Conservation (phyloP, 2,797 vertebrate genomes). For the Ctenopoma multispine region DNA sequence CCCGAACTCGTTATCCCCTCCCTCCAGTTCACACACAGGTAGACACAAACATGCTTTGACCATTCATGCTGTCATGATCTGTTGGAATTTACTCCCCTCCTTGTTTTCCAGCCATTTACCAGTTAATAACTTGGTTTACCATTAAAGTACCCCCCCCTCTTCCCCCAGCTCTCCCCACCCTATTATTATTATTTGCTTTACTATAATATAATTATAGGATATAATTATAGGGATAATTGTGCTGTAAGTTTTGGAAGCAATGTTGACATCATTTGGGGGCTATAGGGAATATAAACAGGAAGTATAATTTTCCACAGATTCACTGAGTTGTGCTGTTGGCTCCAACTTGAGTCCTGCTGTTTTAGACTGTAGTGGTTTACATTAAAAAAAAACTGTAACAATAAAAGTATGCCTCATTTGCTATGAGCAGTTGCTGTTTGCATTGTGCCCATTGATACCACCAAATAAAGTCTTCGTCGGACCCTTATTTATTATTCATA, state of each 20-base stretch:
- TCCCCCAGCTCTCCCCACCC: too few species aligned
- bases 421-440: conserved; percentile 1
- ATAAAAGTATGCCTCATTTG: background rate
- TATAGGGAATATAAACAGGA: conserved; percentile 20
- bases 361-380: background rate
- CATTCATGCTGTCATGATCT: conserved; percentile 34
- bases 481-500: background rate
- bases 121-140: conserved; percentile 16
- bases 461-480: background rate
- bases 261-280: background rate
- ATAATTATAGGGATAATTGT: background rate
- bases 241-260: background rate
- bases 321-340: background rate
- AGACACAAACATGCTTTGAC: conserved; percentile 48
- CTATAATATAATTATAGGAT: too few species aligned
- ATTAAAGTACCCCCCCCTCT: background rate
- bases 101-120: conserved; percentile 22
- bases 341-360: background rate
- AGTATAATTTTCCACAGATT: conserved; percentile 5
- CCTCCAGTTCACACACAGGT: conserved; percentile 60
- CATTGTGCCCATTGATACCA: background rate
- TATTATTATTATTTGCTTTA: background rate
- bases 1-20: conserved; percentile 51
- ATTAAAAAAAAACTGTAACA: background rate
- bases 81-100: conserved; percentile 38